Base-by-base conservation (phyloP, 2,797 vertebrate genomes). In the Muscicapa striata region DNA sequence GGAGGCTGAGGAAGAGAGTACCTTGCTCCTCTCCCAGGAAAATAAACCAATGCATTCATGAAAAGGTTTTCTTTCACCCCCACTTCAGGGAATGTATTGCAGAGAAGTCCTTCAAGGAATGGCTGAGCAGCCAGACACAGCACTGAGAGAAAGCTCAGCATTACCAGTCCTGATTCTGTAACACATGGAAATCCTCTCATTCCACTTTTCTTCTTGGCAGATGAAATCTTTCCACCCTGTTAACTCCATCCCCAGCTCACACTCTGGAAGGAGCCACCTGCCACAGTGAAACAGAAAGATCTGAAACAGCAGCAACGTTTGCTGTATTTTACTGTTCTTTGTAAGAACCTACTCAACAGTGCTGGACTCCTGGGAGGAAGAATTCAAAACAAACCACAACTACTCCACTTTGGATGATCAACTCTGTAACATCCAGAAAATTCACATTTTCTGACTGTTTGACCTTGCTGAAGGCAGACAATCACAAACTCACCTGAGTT, bases 401-500 rank as follows among this genome's bases (percentile, higher is more conserved):
- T n/a, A 34, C 61, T 77, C 26, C 29, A 10, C 11, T 83, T 63
- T 12, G 40, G 41, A 57, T 9, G 8, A 69, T 15, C 51, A 63
- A 9, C 15, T 45, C 70, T 0, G 1, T 3, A 43, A 27, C 26
- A 13, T 22, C 11, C 51, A 15, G 13, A 55, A 49, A 64, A 51
- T 11, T 34, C 55, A 46, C 7, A 4, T 21, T 73, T 69, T 54
- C 61, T 70, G 34, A 0, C 3, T 6, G 12, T 9, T 19, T 32
- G 40, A 29, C 15, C 23, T 24, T 21, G 8, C 75, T 34, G 21
- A n/a, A 70, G 29, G 46, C 62, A n/a, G 59, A 48, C 0, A 1
- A 6, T 1, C 27, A 38, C n/a, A 21, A n/a, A 75, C 88, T 52
- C 94, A 99, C 99, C 99, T 99, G 99, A 27, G 99, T 99, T 86